Evolutionary conservation across 2,888 invertebrate genomes (phyloP).

Genomic region (Cephus nigrinus): DNA sequence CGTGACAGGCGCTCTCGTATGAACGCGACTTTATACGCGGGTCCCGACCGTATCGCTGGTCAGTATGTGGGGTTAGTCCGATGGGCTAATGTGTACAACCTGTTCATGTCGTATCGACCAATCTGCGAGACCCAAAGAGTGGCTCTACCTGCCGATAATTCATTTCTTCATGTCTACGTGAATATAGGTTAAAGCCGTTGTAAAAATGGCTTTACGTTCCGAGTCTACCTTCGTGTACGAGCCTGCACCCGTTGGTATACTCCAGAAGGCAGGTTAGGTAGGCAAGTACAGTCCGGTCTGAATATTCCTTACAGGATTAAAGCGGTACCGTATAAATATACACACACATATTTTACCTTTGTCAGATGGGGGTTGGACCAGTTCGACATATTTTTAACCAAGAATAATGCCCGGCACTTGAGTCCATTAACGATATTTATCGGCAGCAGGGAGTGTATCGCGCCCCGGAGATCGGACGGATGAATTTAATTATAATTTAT

Average conservation of each 20-base stretch:
- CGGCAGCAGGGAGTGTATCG: neutral
- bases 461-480: neutral
- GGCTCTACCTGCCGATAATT: conserved; percentile 26
- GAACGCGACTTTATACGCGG: neutral
- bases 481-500: neutral
- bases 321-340: neutral
- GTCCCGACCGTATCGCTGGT: neutral
- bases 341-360: neutral
- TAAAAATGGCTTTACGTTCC: conserved; percentile 12
- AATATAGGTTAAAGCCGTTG: conserved; percentile 33
- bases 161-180: conserved; percentile 31
- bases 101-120: conserved; percentile 4
- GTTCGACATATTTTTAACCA: neutral
- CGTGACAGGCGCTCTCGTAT: neutral
- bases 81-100: neutral
- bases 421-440: neutral
- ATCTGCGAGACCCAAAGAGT: conserved; percentile 20
- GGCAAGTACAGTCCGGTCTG: neutral
- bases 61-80: neutral
- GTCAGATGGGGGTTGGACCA: neutral
- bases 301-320: neutral
- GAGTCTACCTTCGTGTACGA: neutral
- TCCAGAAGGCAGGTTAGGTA: neutral
- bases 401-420: neutral
- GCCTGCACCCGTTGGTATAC: neutral